Evolutionary conservation across 2,797 vertebrate genomes (phyloP), one percentile per base, ranked within the genome.

Genomic region (Sitta carolinensis): DNA sequence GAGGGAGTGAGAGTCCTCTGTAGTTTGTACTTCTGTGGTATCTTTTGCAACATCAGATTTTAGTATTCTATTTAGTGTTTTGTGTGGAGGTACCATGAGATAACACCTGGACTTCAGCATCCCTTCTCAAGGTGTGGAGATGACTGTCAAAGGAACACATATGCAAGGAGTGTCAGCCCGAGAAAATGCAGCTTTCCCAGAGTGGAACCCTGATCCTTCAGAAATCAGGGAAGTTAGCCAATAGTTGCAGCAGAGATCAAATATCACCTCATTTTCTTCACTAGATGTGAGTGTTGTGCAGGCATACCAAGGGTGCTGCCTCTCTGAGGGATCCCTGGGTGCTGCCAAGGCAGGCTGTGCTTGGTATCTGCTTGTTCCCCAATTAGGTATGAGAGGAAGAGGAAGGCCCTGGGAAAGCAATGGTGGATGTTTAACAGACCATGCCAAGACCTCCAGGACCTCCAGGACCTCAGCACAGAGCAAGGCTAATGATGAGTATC

Each of bases 1-100:
- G 40, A 51, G 48, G 0, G 3, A 79, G 12, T 38, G 52, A 79
- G n/a, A 73, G 29, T 26, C 16, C 57, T 54, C 0, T 1, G 25
- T 21, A n/a, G 11, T 66, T 83, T 66, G 55, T 62, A n/a, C 34
- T 62, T 82, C 63, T 51, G 16, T 63, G 32, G 20, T 68, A 1
- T 26, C 32, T 74, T 81, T 67, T 61, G 58, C 50, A 36, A 22
- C 21, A 51, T 78, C 74, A 54, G 54, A n/a, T 81, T 40, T 90
- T 34, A 68, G 19, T 57, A 40, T 47, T 47, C 9, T 19, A 40
- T 61, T 34, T 40, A 54, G 20, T 26, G 40, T 58, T 72, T 78
- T 21, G 3, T 11, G 11, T 26, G 16, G 43, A 79, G 38, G 36
- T 50, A 10, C 61, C 45, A 7, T 20, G 45, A 52, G 6, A 22